Conservation (phyloP, 2,797 vertebrate genomes). For the Acanthiza pusilla region DNA sequence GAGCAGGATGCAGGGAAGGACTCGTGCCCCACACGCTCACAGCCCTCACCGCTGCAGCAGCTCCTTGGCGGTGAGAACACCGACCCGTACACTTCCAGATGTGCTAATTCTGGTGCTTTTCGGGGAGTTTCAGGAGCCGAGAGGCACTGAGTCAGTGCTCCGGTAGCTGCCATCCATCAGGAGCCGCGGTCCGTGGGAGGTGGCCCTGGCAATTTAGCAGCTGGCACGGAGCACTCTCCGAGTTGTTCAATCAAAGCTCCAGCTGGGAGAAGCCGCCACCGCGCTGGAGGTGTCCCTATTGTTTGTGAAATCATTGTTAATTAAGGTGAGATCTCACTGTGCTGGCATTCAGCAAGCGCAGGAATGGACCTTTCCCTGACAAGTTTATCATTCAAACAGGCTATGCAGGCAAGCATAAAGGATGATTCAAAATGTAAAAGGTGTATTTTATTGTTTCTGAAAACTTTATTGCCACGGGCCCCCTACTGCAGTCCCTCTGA, state of each 20-base stretch:
- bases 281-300: neutral
- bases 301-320: neutral
- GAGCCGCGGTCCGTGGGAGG: neutral
- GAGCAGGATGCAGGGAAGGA: neutral
- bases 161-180: neutral
- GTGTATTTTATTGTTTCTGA: neutral
- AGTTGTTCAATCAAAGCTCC: neutral
- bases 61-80: neutral
- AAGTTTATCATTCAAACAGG: neutral
- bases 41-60: neutral
- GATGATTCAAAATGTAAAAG: neutral
- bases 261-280: neutral
- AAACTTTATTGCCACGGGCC: neutral
- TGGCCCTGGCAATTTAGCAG: neutral
- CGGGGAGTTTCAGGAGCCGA: neutral
- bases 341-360: neutral
- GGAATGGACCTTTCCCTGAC: neutral
- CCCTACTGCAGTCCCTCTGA: neutral
- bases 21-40: fast-evolving
- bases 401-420: neutral
- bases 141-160: neutral
- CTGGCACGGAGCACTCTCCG: neutral
- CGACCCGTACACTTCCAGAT: fast-evolving
- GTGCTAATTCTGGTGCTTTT: neutral
- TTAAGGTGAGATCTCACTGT: constrained; percentile 16